Evolutionary conservation across 2,888 invertebrate species (phyloP).

Genomic region (Tricholauxania praeusta): DNA sequence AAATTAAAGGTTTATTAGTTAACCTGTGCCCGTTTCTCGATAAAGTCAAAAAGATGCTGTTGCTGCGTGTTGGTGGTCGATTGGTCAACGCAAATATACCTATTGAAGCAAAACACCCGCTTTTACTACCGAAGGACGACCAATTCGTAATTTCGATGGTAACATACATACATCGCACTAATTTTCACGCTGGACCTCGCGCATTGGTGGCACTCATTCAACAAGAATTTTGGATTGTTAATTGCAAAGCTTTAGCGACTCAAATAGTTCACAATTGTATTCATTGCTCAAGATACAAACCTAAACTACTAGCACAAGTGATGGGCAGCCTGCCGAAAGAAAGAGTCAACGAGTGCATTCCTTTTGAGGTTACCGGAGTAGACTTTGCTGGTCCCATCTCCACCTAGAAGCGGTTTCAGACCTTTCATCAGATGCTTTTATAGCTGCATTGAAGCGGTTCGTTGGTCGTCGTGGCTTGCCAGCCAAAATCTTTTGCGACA

Average conservation of each 20-base stretch:
- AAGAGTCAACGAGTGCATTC: neutral
- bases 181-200: slow-evolving; percentile 27
- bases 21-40: neutral
- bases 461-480: neutral
- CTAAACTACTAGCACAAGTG: too few species aligned
- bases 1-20: neutral
- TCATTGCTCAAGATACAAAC: neutral
- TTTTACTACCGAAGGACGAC: slow-evolving; percentile 31
- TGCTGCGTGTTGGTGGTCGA: slow-evolving; percentile 35
- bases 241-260: neutral
- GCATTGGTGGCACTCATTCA: slow-evolving; percentile 10
- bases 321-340: neutral
- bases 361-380: neutral
- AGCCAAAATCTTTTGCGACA: neutral
- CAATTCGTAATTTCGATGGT: slow-evolving; percentile 32
- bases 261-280: neutral
- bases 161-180: slow-evolving; percentile 22
- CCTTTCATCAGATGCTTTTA: slow-evolving; percentile 28
- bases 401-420: slow-evolving; percentile 36
- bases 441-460: neutral
- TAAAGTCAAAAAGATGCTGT: neutral
- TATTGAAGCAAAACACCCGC: slow-evolving; percentile 25
- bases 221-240: slow-evolving; percentile 7
- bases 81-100: slow-evolving; percentile 5
- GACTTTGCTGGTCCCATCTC: slow-evolving; percentile 17